Base-by-base conservation (phyloP, 2,113 vertebrate genomes). In the Synodontis membranacea region DNA sequence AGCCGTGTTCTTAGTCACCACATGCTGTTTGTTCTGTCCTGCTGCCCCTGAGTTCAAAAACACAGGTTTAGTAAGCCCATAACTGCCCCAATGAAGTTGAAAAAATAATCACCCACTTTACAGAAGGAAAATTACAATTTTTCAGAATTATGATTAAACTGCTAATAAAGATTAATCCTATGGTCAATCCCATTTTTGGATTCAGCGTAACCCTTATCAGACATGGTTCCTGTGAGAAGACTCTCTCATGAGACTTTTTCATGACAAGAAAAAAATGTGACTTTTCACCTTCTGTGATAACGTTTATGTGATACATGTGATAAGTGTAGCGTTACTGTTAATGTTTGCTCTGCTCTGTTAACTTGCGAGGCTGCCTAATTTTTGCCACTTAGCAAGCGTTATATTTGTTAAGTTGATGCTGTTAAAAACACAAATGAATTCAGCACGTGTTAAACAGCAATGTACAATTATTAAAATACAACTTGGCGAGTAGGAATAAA, bases 1-100 rank as follows among this genome's bases (percentile, higher is more conserved):
- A 82, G 98, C 97, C 0, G 97, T 99, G 93, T 99, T 99, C 93
- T 98, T 98, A 48, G 97, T 97, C 90, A 99, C 97, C 0, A 97
- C 94, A 85, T 99, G 97, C 93, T 99, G 98, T 79, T 97, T 98
- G 92, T 99, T 99, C 88, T 99, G 98, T 84, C 98, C 98, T 1
- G 98, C 97, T 9, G 97, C 94, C 98, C 98, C 98, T 99, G 88
- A 60, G 15, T n/a, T 37, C 21, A 60, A 66, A 19, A 50, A 37
- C 0, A 75, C 21, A 46, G 50, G 5, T 48, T 52, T n/a, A 78
- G 34, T 31, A 31, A 78, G 44, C 4, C 21, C 8, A 42, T 42
- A 42, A 39, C 7, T 62, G 37, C 31, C 4, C 23, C 64, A 66
- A 17, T 19, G 9, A 25, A 34, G 28, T 56, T n/a, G 9, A 17